These are phyloP conservation scores for Mormoops blainvillei DNA, from an alignment of 2,113 vertebrate species.

Conservation along the genomic window DNA sequence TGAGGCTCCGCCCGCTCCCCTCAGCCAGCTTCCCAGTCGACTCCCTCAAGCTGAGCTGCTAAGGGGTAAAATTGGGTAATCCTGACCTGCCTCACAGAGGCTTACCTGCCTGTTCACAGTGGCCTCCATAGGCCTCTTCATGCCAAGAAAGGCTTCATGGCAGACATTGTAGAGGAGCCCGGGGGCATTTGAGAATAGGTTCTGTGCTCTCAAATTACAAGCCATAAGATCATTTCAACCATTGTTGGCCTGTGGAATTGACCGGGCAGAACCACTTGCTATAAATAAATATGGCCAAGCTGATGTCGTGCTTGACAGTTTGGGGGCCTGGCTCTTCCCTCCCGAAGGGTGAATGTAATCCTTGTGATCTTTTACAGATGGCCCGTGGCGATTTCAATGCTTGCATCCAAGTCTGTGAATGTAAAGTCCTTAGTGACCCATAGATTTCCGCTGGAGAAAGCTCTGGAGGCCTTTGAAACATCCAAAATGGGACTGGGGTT, in stretches of 20 bases:
- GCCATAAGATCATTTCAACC: neutral
- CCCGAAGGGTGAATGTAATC: neutral
- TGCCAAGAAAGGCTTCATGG: neutral
- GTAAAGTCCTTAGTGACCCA: constrained; percentile 94
- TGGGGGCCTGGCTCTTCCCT: neutral
- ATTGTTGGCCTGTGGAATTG: neutral
- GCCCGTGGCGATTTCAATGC: constrained; percentile 93
- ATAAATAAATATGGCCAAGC: neutral
- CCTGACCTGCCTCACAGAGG: neutral
- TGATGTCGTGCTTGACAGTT: neutral
- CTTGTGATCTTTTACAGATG: constrained; percentile 83
- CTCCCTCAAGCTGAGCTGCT: neutral
- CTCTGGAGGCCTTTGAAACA: constrained; percentile 91
- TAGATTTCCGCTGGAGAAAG: constrained; percentile 94
- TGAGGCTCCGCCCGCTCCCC: neutral
- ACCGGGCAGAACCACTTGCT: neutral
- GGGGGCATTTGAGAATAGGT: neutral
- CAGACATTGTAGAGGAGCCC: neutral
- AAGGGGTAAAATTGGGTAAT: neutral
- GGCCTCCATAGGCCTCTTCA: neutral
- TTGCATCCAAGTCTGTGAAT: constrained; percentile 89
- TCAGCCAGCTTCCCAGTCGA: neutral
- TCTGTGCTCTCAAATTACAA: neutral
- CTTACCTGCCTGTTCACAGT: neutral
- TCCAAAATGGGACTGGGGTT: constrained; percentile 88